These are phyloP conservation scores for Syritta pipiens DNA, from an alignment of 2,888 invertebrate species.

Conservation along the genomic window DNA sequence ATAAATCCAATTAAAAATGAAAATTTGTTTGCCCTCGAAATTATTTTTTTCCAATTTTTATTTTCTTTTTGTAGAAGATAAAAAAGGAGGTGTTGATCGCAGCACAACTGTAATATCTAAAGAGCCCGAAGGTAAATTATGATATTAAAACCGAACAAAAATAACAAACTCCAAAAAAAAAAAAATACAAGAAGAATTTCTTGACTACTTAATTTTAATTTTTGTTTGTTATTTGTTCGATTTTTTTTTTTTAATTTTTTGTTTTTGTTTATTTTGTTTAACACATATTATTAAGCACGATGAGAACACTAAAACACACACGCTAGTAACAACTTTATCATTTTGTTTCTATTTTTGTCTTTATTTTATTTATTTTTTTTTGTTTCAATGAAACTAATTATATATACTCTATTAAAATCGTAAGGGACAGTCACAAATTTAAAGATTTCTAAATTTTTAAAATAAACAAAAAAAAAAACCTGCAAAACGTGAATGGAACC, in stretches of 20 bases:
- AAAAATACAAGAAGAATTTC: conserved; percentile 5
- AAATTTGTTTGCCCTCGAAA: conserved; percentile 67
- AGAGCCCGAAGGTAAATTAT: conserved; percentile 87
- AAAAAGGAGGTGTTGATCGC: conserved; percentile 95
- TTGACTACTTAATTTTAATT: conserved; percentile 1
- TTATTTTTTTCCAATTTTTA: conserved; percentile 72
- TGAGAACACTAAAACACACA: conserved; percentile 35
- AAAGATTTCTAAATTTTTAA: background rate
- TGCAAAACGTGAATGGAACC: background rate
- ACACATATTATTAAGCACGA: conserved; percentile 41
- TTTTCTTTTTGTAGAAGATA: conserved; percentile 85
- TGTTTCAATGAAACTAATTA: conserved; percentile 6
- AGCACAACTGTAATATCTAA: conserved; percentile 96
- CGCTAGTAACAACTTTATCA: conserved; percentile 31
- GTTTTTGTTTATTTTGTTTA: conserved; percentile 6
- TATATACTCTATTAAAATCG: background rate
- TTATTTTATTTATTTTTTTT: too few species aligned
- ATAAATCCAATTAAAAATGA: conserved; percentile 32
- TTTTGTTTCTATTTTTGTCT: conserved; percentile 23
- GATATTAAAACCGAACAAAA: conserved; percentile 54
- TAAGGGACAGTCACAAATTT: background rate
- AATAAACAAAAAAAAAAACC: background rate
- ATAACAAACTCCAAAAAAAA: conserved; percentile 25
- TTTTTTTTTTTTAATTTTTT: conserved; percentile 20
- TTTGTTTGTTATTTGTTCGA: conserved; percentile 43